Conservation (phyloP, 53 echinoderm and acorn worm genomes). For the Zoroaster sp. region DNA sequence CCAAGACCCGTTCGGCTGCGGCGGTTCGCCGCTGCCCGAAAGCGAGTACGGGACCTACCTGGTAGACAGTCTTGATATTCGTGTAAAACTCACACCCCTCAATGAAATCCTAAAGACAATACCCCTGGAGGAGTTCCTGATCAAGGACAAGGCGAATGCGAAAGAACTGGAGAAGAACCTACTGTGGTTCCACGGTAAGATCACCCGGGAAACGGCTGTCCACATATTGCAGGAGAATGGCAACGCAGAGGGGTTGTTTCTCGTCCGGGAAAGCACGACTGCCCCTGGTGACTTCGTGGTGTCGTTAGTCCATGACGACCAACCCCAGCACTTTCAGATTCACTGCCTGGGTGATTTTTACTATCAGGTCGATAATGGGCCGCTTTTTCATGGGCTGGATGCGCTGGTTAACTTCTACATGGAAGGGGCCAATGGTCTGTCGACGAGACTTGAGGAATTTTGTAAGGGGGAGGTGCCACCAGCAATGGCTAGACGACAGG, state of each 20-base stretch:
- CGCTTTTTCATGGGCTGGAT: slow-evolving; percentile 88
- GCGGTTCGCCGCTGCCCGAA: slow-evolving; percentile 55
- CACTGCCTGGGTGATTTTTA: slow-evolving; percentile 95
- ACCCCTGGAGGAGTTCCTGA: slow-evolving; percentile 74
- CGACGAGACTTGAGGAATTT: slow-evolving; percentile 80
- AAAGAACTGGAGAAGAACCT: slow-evolving; percentile 84
- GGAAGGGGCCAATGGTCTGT: slow-evolving; percentile 79
- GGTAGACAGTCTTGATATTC: slow-evolving; percentile 61
- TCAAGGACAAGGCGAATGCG: slow-evolving; percentile 64
- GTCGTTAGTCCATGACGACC: slow-evolving; percentile 79
- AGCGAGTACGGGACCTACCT: slow-evolving; percentile 73
- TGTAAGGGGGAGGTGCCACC: slow-evolving; percentile 87
- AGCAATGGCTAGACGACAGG: slow-evolving; percentile 72
- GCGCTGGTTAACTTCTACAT: slow-evolving; percentile 85
- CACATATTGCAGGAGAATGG: slow-evolving; percentile 87
- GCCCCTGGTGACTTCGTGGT: slow-evolving; percentile 86
- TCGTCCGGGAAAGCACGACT: slow-evolving; percentile 91
- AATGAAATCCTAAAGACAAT: slow-evolving; percentile 62
- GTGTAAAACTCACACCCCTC: slow-evolving; percentile 54
- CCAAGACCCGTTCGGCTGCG: slow-evolving; percentile 10
- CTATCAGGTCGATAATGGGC: slow-evolving; percentile 91
- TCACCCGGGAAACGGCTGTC: slow-evolving; percentile 88
- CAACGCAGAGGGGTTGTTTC: slow-evolving; percentile 72
- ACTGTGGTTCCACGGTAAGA: slow-evolving; percentile 93
- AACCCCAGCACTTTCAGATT: slow-evolving; percentile 91